Evolutionary conservation across 2,888 invertebrate species (phyloP).

Genomic region (Drosophila falleni): DNA sequence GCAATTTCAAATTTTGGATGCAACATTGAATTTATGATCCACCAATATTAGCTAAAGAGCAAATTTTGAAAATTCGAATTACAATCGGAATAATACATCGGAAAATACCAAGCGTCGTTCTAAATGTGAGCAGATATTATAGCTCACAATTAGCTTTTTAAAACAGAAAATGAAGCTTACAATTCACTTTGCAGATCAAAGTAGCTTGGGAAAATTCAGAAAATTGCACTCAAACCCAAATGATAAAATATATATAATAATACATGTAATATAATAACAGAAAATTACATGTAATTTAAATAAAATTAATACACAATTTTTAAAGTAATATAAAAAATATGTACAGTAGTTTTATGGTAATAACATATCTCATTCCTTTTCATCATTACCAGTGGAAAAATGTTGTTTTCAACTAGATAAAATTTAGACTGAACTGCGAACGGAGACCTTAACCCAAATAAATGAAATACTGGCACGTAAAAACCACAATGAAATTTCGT

Average conservation of each 20-base stretch:
- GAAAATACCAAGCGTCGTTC: too few species aligned
- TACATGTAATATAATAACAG: background rate
- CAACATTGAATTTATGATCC: slow-evolving; percentile 28
- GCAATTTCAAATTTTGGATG: slow-evolving; percentile 37
- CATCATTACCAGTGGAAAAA: background rate
- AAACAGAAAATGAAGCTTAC: background rate
- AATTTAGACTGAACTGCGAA: background rate
- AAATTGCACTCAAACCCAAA: too few species aligned
- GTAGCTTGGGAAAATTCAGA: too few species aligned
- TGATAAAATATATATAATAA: too few species aligned
- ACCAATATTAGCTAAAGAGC: background rate
- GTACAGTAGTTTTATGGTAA: too few species aligned
- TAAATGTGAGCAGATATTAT: background rate
- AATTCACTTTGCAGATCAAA: too few species aligned
- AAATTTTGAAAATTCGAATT: background rate
- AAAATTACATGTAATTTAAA: background rate
- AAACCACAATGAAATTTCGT: slow-evolving; percentile 46
- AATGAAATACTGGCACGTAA: slow-evolving; percentile 24
- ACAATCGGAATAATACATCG: too few species aligned
- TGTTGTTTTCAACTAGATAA: background rate
- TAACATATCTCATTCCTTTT: background rate
- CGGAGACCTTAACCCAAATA: slow-evolving; percentile 56
- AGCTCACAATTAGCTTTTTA: background rate
- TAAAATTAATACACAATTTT: too few species aligned
- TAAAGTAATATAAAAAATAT: too few species aligned